Base-by-base conservation (phyloP, 2,888 invertebrate species). In the Limenitis camilla region DNA sequence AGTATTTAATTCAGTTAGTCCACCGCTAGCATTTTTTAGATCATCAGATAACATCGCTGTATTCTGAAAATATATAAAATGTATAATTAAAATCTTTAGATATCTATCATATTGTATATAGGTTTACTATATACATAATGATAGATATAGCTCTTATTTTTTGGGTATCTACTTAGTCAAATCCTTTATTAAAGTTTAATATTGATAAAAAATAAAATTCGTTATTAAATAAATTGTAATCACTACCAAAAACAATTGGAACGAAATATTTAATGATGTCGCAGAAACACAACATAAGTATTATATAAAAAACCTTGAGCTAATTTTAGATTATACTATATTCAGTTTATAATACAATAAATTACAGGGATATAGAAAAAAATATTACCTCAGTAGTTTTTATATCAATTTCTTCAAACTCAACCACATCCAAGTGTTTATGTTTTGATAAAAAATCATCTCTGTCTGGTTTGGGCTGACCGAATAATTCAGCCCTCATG, bases 1-100 rank as follows among this genome's bases (percentile, higher is more conserved):
- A 39, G 90, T 91, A 69, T 94, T 95, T 38, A 97, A 88, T 70
- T 95, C 94, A 49, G 93, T 92, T 31, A 96, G 82, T 54, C 95
- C 95, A 44, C 92, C 92, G 40, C 91, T 90, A 0, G 92, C 89
- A 55, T 90, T 90, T 48, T 91, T 90, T 29, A 94, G 69, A 61
- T 93, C 91, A 90, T 95, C 79, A 45, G 77, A 75, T 30, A 88
- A 62, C 77, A 88, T 84, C 29, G 85, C 84, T 29, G 81, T 81
- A 49, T 81, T 76, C 86, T 87, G 75, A 61, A 72, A 77, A 10
- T 57, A 53, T 47, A 61, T 45, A 41, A 28, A 7, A 31, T 41
- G 10, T 7, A 10, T n/a, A 10, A 7, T 11, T 7, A 6, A 41
- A 6, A n/a, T 10, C 5, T 6, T 39, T 11, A 6, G n/a, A n/a